Conservation (phyloP, 2,113 vertebrate genomes). For the Cyprinus carpio region DNA sequence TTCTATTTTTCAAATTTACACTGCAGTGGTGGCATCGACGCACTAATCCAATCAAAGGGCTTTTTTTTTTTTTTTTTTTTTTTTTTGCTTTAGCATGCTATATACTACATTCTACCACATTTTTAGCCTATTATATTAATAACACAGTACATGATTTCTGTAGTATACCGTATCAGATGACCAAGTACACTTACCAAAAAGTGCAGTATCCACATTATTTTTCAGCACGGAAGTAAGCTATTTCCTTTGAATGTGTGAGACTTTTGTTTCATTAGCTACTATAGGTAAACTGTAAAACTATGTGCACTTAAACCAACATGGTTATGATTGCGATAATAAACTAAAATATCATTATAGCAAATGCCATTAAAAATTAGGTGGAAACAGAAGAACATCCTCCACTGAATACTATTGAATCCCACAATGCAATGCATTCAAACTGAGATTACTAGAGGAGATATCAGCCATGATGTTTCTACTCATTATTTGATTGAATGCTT, state of each 20-base stretch:
- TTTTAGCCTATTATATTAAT: background rate
- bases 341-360: no score
- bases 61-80: no score
- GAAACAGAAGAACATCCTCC: no score
- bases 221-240: background rate
- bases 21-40: background rate
- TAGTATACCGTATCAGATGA: background rate
- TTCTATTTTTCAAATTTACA: background rate
- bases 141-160: no score
- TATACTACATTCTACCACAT: background rate
- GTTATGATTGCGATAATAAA: no score
- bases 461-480: background rate
- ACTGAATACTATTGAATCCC: background rate
- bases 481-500: no score
- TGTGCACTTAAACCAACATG: no score
- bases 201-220: background rate
- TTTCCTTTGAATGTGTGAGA: background rate
- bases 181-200: background rate
- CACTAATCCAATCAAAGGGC: background rate
- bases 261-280: background rate
- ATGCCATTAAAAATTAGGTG: no score
- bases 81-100: background rate
- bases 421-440: background rate
- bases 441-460: background rate
- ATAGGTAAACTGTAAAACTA: background rate